phyloP scores from a whole-genome alignment of 2,888 invertebrate species.

The Bugulina stolonifera region DNA sequence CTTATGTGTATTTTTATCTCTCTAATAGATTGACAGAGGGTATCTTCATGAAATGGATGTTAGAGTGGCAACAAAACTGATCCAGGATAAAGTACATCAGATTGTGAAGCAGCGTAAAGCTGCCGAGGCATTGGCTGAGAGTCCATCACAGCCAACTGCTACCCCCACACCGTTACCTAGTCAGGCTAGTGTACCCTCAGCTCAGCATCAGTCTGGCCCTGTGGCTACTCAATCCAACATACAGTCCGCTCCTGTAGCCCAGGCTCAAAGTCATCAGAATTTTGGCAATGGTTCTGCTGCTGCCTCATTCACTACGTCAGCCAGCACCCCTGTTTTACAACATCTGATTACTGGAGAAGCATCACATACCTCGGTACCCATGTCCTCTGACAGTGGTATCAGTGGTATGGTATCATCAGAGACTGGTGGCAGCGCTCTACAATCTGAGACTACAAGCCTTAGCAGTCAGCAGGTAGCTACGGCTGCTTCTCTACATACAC shows the following conservation, averaged over 20 bases:
- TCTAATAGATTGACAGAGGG: background rate
- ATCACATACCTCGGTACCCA: background rate
- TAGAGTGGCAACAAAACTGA: slow-evolving; percentile 18
- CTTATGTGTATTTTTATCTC: background rate
- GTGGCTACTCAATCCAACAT: background rate
- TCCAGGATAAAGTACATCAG: slow-evolving; percentile 20
- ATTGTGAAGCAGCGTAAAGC: background rate
- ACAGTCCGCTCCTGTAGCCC: background rate
- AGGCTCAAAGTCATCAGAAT: slow-evolving; percentile 3
- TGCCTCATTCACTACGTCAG: background rate
- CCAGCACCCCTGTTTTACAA: background rate
- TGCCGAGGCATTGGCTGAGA: slow-evolving; percentile 1
- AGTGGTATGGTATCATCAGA: background rate
- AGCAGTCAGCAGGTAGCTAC: slow-evolving; percentile 11
- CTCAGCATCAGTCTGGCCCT: background rate
- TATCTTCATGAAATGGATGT: slow-evolving; percentile 22
- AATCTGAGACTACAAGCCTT: background rate
- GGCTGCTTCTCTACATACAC: background rate
- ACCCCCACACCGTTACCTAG: background rate
- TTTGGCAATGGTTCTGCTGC: background rate
- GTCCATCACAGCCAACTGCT: background rate
- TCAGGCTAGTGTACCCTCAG: background rate
- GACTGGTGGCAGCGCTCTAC: background rate
- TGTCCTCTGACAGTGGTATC: slow-evolving; percentile 12
- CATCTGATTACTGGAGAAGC: background rate